Conservation (phyloP, 2,888 invertebrate genomes). For the Noctua pronuba region DNA sequence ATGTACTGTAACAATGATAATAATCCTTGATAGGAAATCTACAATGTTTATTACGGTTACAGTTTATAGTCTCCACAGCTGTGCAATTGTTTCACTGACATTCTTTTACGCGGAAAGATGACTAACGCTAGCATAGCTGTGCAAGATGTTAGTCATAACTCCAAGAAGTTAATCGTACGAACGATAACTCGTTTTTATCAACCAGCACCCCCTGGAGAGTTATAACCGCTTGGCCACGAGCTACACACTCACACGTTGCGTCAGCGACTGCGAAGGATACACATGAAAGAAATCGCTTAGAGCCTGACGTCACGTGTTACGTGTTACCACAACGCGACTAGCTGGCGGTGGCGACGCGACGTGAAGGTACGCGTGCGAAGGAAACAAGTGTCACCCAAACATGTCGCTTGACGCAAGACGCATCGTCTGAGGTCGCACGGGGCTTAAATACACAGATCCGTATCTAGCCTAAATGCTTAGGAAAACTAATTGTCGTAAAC, state of each 20-base stretch:
- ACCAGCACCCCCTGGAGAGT: neutral
- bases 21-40: neutral
- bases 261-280: neutral
- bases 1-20: neutral
- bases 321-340: neutral
- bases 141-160: slow-evolving; percentile 42
- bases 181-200: slow-evolving; percentile 21
- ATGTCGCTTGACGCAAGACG: neutral
- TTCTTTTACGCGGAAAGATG: slow-evolving; percentile 26
- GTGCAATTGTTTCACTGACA: slow-evolving; percentile 29
- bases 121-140: slow-evolving; percentile 43
- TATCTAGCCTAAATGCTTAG: slow-evolving; percentile 12
- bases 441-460: neutral
- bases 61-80: slow-evolving; percentile 27
- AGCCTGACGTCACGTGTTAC: neutral
- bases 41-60: neutral
- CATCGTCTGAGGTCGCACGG: neutral
- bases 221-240: neutral
- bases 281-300: neutral
- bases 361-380: neutral
- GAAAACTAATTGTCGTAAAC: slow-evolving; percentile 2
- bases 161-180: slow-evolving; percentile 24
- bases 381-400: neutral
- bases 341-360: no score
- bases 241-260: neutral